phyloP scores from a whole-genome alignment of 2,113 vertebrate species.

The Pseudorectes ferrugineus region DNA sequence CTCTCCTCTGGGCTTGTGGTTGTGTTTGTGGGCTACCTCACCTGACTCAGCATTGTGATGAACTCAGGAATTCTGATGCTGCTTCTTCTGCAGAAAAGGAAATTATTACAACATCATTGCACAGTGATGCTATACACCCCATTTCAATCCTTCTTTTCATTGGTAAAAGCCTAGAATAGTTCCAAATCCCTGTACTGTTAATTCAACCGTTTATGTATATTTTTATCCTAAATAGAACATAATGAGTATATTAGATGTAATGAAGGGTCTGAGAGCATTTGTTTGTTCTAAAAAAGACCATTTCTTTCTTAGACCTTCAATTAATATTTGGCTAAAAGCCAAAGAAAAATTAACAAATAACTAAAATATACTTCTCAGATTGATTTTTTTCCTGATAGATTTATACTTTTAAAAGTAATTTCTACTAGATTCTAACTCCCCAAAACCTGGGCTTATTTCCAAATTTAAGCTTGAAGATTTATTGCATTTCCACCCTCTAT shows the following conservation, averaged over 20 bases:
- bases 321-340: slow-evolving; percentile 6
- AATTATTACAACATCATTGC: background rate
- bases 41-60: background rate
- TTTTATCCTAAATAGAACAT: background rate
- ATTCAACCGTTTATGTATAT: background rate
- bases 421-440: background rate
- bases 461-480: slow-evolving; percentile 37
- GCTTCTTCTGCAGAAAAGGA: background rate
- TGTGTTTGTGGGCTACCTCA: background rate
- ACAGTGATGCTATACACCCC: background rate
- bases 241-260: background rate
- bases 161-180: background rate
- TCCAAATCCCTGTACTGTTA: background rate
- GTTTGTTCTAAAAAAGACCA: background rate
- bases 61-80: background rate
- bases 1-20: accelerated
- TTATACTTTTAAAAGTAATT: slow-evolving; percentile 42
- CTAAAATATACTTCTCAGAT: background rate
- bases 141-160: background rate
- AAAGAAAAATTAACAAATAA: slow-evolving; percentile 5
- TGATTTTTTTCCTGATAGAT: slow-evolving; percentile 33
- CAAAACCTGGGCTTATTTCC: slow-evolving; percentile 40
- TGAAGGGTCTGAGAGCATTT: background rate
- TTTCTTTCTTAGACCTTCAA: slow-evolving; percentile 36
- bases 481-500: slow-evolving; percentile 28